These are phyloP conservation scores for Tetraodon nigroviridis DNA, from an alignment of 2,113 vertebrate genomes.

Conservation along the genomic window DNA sequence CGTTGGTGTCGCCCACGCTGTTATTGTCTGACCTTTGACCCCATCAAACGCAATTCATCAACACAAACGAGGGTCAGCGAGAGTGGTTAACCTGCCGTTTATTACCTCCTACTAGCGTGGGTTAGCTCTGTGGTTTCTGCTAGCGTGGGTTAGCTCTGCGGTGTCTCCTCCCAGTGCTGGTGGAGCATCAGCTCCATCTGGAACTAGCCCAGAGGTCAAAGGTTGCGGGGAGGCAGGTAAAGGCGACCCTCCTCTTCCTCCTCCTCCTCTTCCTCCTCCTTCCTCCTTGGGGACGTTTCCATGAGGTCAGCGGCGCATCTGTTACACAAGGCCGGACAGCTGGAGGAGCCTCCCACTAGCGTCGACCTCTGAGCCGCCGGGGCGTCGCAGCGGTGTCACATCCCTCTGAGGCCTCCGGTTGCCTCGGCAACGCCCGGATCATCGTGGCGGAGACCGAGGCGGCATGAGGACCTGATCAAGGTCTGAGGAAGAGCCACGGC, in stretches of 20 bases:
- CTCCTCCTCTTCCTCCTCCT: too few relatives aligned
- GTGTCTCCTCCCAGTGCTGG: too few relatives aligned
- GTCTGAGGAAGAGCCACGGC: conserved; percentile 55
- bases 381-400: too few relatives aligned
- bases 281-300: conserved; percentile 48
- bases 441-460: conserved; percentile 10
- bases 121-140: too few relatives aligned
- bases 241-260: conserved; percentile 35
- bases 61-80: not conserved
- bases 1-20: too few relatives aligned
- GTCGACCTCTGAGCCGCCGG: not conserved
- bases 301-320: conserved; percentile 51
- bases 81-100: too few relatives aligned
- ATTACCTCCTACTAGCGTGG: too few relatives aligned
- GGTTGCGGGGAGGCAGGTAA: conserved; percentile 12
- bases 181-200: too few relatives aligned
- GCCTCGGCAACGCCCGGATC: not conserved
- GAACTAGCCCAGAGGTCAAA: conserved; percentile 2
- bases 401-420: too few relatives aligned
- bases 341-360: conserved; percentile 31
- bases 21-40: conserved; percentile 21
- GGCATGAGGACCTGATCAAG: conserved; percentile 49
- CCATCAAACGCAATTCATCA: not conserved
- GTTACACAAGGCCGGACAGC: conserved; percentile 49
- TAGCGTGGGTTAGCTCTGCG: too few relatives aligned